Percentiles rank a stretch among this genome's conserved stretches.
Conservation (phyloP, 2,888 invertebrate genomes). For the Sphecodes monilicornis region DNA sequence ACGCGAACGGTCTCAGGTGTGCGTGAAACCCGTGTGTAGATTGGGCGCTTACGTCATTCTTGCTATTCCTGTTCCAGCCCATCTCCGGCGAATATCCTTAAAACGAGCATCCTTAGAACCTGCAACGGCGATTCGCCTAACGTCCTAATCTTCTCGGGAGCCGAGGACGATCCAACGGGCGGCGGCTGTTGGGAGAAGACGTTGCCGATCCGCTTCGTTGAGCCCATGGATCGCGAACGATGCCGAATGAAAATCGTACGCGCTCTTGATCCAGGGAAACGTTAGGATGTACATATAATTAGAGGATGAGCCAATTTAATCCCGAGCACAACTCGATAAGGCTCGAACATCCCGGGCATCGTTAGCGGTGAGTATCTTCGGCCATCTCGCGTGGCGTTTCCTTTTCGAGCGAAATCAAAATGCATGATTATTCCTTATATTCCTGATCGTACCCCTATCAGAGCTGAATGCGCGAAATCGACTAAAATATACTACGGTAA, state of each 20-base stretch:
- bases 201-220: slow-evolving; percentile 12
- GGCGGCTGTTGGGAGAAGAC: background rate
- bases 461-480: background rate
- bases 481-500: background rate
- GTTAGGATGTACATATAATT: slow-evolving; percentile 12
- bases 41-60: slow-evolving; percentile 74
- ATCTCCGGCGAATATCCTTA: slow-evolving; percentile 67
- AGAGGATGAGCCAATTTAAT: background rate
- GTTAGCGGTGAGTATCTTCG: background rate
- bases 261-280: background rate
- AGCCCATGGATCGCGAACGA: background rate
- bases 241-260: slow-evolving; percentile 14
- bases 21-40: slow-evolving; percentile 34
- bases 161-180: slow-evolving; percentile 2
- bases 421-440: background rate
- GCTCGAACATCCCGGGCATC: background rate
- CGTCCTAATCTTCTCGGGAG: slow-evolving; percentile 45
- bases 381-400: background rate
- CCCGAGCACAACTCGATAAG: background rate
- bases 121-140: slow-evolving; percentile 47
- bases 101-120: slow-evolving; percentile 56
- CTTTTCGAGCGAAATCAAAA: background rate
- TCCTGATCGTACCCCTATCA: background rate
- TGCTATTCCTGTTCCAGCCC: slow-evolving; percentile 75
- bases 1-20: background rate